Conservation (phyloP, 1,140 invertebrate genomes). For the Steinernema feltiae region DNA sequence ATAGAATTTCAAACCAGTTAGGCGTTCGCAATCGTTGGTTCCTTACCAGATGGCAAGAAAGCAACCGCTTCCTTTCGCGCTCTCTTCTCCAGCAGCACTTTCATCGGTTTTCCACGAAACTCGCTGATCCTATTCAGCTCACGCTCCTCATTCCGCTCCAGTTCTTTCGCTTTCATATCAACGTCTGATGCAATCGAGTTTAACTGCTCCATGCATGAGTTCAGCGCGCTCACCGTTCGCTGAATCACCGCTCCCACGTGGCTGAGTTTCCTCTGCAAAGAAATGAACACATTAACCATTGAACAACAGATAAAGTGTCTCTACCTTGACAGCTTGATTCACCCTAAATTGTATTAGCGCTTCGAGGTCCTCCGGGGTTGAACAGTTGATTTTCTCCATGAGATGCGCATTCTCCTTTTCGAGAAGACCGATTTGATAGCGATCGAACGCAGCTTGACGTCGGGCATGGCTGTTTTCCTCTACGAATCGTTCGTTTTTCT, state of each 20-base stretch:
- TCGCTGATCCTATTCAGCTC: neutral
- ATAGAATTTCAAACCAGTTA: too few species aligned
- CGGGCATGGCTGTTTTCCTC: slow-evolving; percentile 1
- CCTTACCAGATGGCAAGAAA: neutral
- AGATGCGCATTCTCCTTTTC: neutral
- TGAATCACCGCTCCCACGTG: neutral
- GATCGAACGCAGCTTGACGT: neutral
- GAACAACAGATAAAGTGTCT: neutral
- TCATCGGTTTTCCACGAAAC: neutral
- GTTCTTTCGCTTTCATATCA: neutral
- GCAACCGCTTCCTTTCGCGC: neutral
- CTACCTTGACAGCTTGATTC: neutral
- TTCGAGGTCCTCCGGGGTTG: neutral
- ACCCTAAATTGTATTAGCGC: neutral
- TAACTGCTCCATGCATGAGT: slow-evolving; percentile 3
- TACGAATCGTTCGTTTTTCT: neutral
- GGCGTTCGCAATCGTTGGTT: neutral
- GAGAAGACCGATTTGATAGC: neutral
- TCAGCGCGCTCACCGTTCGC: neutral
- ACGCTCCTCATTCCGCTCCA: neutral
- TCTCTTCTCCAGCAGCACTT: neutral
- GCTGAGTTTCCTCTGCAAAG: neutral
- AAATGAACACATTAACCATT: neutral
- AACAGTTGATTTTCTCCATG: neutral
- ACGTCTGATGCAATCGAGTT: neutral